Base-by-base conservation (phyloP, 2,888 invertebrate species). In the Stomorhina lunata region DNA sequence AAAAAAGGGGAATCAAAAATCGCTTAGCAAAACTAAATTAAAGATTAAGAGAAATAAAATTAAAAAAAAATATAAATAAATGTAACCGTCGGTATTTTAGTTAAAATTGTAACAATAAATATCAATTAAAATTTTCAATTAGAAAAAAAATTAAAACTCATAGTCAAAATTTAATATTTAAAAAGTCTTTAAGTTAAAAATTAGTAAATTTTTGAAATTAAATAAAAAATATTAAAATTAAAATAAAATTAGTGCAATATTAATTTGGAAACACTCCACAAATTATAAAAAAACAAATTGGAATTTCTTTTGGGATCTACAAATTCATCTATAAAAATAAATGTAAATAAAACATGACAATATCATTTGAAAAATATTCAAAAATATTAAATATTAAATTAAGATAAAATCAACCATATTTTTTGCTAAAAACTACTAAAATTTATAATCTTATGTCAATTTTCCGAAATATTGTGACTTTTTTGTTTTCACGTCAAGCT, bases 1-100 rank as follows among this genome's bases (percentile, higher is more conserved):
- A 27, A 48, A 55, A 53, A 63, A 37, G 66, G 68, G 72, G 63
- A 71, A 81, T 66, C 34, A 61, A 25, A 72, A 61, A 68, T 61
- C 72, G 66, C 68, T 80, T 75, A 80, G 15, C 25, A 29, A 77
- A 48, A 65, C 9, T n/a, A 55, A 57, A 17, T 17, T 29, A 20
- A 27, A 34, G 4, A 48, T 48, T 37, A 15, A 15, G 6, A 32
- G 32, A 53, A 43, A 76, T 25, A 22, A 43, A 29, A 4, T 20
- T 57, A 61, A 63, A 37, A 29, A 22, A 20, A 25, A 40, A 27
- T 3, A 50, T 5, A 2, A 59, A 37, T 22, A 48, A 17, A 17
- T 29, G 3, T 57, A 59, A 40, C 1, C 43, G 29, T 48, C 25
- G 34, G 6, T 29, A 12, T 15, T 25, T 25, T 25, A n/a, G 10